A percentile compares a stretch with the other conserved stretches of the same genome.
Evolutionary conservation across 2,113 vertebrate species (phyloP).

Genomic region (Neodon shergylaensis): DNA sequence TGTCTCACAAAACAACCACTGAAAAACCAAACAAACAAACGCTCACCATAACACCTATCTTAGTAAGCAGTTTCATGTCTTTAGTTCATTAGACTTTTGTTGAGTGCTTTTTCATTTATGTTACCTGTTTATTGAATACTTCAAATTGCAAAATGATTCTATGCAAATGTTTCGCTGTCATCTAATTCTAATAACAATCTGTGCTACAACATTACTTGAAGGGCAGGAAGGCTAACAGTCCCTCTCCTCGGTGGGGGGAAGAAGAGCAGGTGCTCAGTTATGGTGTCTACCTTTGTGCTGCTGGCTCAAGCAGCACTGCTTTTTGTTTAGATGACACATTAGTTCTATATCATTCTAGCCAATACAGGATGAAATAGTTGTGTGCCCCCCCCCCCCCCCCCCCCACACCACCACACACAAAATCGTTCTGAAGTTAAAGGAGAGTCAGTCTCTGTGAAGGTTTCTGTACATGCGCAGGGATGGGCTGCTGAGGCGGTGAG

Average conservation of each 20-base stretch:
- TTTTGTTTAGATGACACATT: neutral
- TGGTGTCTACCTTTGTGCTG: neutral
- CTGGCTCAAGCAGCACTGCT: neutral
- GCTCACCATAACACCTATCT: neutral
- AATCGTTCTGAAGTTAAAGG: neutral
- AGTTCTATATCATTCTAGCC: neutral
- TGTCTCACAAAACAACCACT: too few relatives aligned
- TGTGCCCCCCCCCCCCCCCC: too few relatives aligned
- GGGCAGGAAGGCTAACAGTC: neutral
- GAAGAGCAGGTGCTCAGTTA: too few relatives aligned
- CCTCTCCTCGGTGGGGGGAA: neutral
- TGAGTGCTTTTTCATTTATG: neutral
- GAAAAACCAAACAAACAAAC: neutral
- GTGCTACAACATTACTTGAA: neutral
- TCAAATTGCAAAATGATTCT: neutral
- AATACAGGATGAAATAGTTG: neutral
- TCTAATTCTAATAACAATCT: conserved; percentile 44
- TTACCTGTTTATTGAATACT: neutral
- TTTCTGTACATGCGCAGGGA: neutral
- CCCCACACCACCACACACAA: neutral
- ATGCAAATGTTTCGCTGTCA: neutral
- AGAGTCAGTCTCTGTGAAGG: neutral
- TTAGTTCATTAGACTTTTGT: conserved; percentile 11
- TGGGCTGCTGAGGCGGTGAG: neutral
- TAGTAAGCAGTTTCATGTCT: neutral